Evolutionary conservation across 2,797 vertebrate species (phyloP).

Genomic region (Coracias cyanogaster): DNA sequence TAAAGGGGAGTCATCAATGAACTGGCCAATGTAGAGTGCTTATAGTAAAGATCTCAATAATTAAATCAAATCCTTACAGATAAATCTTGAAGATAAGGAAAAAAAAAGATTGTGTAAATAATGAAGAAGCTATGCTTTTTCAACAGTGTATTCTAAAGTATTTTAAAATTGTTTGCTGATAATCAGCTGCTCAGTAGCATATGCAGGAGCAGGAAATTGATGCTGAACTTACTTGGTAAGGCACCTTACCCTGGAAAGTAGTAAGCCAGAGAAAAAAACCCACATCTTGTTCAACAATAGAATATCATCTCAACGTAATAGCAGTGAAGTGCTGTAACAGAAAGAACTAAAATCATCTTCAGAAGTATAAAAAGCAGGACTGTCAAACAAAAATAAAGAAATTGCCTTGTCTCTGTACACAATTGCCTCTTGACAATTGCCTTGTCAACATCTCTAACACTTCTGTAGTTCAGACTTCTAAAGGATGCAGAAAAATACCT

Average conservation of each 20-base stretch:
- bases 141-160: neutral
- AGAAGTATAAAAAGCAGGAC: neutral
- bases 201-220: neutral
- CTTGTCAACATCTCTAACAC: neutral
- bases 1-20: neutral
- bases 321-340: neutral
- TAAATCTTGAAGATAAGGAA: neutral
- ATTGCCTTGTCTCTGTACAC: neutral
- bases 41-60: neutral
- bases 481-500: neutral
- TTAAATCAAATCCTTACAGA: neutral
- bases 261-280: neutral
- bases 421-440: neutral
- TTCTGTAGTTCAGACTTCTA: neutral
- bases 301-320: neutral
- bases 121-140: neutral
- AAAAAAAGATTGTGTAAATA: neutral
- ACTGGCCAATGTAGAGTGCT: neutral
- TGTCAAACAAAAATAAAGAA: slow-evolving; percentile 24
- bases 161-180: neutral
- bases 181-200: neutral
- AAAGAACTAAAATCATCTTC: slow-evolving; percentile 7
- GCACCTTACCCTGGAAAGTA: neutral
- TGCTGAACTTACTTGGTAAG: neutral
- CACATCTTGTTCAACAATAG: neutral